These are phyloP conservation scores for Atlantisia rogersi DNA, from an alignment of 2,113 vertebrate genomes.

Conservation along the genomic window DNA sequence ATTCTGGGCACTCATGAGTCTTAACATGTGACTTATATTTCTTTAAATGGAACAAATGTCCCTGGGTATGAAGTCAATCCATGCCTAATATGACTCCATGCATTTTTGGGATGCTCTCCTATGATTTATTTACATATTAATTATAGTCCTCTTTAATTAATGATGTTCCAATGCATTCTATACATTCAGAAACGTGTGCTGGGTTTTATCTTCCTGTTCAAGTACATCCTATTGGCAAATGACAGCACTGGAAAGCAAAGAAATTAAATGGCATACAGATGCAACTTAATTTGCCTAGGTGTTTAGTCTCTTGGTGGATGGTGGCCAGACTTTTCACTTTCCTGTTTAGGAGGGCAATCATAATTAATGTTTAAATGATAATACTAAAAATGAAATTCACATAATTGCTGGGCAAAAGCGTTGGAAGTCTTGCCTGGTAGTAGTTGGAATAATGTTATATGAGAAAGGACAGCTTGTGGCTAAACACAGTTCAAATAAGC, in stretches of 20 bases:
- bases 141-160: not conserved
- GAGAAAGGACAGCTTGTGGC: not conserved
- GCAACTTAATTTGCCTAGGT: not conserved
- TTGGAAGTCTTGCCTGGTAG: not conserved
- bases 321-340: not conserved
- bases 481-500: not conserved
- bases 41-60: not conserved
- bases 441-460: not conserved
- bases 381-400: not conserved
- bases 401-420: not conserved
- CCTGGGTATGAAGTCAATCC: not conserved
- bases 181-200: not conserved
- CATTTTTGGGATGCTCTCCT: not conserved
- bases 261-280: not conserved
- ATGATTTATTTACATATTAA: not conserved
- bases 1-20: not conserved
- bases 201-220: not conserved
- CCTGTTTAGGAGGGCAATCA: not conserved
- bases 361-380: not conserved
- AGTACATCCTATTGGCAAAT: not conserved
- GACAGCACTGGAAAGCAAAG: not conserved
- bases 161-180: not conserved
- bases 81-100: not conserved
- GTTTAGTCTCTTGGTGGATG: not conserved
- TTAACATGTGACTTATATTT: not conserved